A percentile compares a stretch with the other conserved stretches of the same genome.
Evolutionary conservation across 2,113 vertebrate genomes (phyloP).

Genomic region (Mustelus asterias): DNA sequence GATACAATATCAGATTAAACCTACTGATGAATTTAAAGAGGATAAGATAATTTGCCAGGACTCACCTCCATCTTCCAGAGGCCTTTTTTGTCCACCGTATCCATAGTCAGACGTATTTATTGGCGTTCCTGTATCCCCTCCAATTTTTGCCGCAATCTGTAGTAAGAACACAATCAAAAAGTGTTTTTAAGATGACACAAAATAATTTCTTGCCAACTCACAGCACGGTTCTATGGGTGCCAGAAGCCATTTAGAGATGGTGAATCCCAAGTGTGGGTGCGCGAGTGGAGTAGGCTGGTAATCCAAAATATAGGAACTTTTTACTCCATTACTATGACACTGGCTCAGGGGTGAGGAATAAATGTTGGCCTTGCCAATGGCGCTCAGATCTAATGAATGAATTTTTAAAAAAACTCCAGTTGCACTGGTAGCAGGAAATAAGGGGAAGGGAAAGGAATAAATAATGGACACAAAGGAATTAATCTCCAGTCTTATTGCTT

Average conservation of each 20-base stretch:
- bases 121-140: conserved; percentile 80
- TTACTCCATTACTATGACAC: background rate
- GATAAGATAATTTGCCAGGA: conserved; percentile 39
- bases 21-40: background rate
- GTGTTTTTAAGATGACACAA: background rate
- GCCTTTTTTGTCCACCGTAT: conserved; percentile 94
- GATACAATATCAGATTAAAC: background rate
- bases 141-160: conserved; percentile 97
- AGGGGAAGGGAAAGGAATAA: background rate
- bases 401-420: background rate
- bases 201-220: background rate
- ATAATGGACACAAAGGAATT: background rate
- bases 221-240: background rate
- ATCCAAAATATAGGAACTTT: background rate
- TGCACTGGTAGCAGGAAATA: background rate
- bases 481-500: background rate
- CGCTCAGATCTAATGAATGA: background rate
- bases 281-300: background rate
- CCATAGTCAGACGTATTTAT: conserved; percentile 82
- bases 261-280: background rate
- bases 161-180: background rate
- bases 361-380: background rate
- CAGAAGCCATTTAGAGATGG: background rate
- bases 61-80: conserved; percentile 95
- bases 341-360: background rate